Conservation (phyloP, 2,113 vertebrate genomes). For the Galemys pyrenaicus region DNA sequence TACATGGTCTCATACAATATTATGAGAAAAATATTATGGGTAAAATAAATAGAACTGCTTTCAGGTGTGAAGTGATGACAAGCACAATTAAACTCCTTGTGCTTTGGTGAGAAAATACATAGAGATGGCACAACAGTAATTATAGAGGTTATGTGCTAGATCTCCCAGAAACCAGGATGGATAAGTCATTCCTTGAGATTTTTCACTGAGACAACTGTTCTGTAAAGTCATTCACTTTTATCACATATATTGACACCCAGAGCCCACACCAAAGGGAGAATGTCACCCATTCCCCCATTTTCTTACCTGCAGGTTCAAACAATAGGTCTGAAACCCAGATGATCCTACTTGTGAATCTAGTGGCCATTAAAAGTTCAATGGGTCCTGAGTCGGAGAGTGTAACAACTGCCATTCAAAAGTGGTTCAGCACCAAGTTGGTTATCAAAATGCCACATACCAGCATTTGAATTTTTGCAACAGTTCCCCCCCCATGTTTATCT, state of each 20-base stretch:
- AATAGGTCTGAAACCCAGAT: background rate
- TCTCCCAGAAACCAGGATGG: background rate
- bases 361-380: background rate
- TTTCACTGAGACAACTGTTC: background rate
- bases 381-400: background rate
- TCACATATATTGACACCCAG: background rate
- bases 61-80: background rate
- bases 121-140: background rate
- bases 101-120: background rate
- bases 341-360: background rate
- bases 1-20: background rate
- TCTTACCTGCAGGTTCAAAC: background rate
- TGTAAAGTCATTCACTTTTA: background rate
- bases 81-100: background rate
- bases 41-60: background rate
- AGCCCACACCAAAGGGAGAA: background rate
- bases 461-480: background rate
- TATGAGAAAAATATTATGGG: too few relatives aligned
- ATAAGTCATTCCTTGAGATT: background rate
- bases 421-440: accelerated
- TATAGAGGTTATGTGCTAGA: background rate
- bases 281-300: accelerated
- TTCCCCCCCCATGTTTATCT: background rate
- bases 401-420: background rate
- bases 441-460: background rate